Conservation (phyloP, 2,797 vertebrate species). For the Lagodon rhomboides region DNA sequence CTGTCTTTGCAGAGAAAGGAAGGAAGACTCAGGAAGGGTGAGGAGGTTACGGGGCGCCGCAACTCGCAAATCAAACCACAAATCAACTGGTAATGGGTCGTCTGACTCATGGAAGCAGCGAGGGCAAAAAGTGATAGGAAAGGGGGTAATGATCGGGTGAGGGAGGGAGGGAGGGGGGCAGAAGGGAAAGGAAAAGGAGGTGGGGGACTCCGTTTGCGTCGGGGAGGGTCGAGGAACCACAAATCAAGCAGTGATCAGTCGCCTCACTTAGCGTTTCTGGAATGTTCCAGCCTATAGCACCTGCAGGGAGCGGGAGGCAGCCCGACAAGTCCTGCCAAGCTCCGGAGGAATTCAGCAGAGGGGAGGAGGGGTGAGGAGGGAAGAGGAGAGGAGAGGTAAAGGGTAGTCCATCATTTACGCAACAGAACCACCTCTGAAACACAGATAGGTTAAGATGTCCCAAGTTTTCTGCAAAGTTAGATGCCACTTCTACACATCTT, state of each 20-base stretch:
- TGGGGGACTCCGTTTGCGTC: neutral
- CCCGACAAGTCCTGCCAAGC: constrained; percentile 81
- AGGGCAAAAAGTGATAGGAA: constrained; percentile 48
- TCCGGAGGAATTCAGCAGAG: constrained; percentile 71
- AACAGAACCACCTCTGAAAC: neutral
- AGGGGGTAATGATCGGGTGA: constrained; percentile 43
- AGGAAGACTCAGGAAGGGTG: neutral
- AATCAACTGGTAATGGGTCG: constrained; percentile 50
- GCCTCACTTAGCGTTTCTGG: constrained; percentile 70
- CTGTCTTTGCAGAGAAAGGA: neutral
- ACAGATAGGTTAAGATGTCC: neutral
- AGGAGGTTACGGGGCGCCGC: neutral
- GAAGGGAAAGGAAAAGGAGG: constrained; percentile 24
- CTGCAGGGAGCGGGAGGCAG: constrained; percentile 77
- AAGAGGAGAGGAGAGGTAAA: neutral
- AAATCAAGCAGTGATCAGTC: constrained; percentile 80
- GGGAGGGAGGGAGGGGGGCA: constrained; percentile 2
- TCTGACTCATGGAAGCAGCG: constrained; percentile 28
- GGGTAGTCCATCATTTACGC: neutral
- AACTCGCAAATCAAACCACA: constrained; percentile 42
- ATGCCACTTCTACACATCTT: neutral
- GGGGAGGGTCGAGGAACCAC: constrained; percentile 60
- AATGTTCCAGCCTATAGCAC: constrained; percentile 82
- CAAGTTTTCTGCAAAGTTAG: neutral
- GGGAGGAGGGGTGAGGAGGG: neutral